Evolutionary conservation across 2,797 vertebrate species (phyloP).

Genomic region (Apogon hyalosoma): DNA sequence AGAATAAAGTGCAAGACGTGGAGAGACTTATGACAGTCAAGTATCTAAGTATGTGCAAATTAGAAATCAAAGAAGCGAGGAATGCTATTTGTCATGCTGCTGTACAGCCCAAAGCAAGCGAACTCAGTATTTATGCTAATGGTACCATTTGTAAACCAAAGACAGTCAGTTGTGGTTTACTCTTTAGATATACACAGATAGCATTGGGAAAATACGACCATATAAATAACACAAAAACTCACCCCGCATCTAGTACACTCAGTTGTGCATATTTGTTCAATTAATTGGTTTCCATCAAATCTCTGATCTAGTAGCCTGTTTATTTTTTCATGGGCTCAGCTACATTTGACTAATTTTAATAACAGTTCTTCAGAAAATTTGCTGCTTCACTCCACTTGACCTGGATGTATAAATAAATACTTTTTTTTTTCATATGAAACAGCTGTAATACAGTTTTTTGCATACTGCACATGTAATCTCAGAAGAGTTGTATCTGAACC

Average conservation of each 20-base stretch:
- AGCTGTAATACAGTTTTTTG: too few relatives aligned
- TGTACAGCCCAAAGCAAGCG: slow-evolving; percentile 38
- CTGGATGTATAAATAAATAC: too few relatives aligned
- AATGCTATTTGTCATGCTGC: slow-evolving; percentile 50
- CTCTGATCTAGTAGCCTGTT: not conserved
- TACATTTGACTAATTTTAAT: not conserved
- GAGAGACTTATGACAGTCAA: slow-evolving; percentile 33
- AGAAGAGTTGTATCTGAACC: not conserved
- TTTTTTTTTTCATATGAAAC: too few relatives aligned
- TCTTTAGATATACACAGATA: slow-evolving; percentile 37
- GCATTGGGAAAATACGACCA: slow-evolving; percentile 3
- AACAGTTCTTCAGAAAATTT: too few relatives aligned
- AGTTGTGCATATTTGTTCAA: slow-evolving; percentile 7
- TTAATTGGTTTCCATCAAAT: slow-evolving; percentile 12
- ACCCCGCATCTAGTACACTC: not conserved
- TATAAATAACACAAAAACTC: slow-evolving; percentile 19
- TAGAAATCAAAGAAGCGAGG: slow-evolving; percentile 36
- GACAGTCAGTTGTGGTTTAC: slow-evolving; percentile 27
- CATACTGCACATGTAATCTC: too few relatives aligned
- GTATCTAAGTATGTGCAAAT: slow-evolving; percentile 39
- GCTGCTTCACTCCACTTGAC: too few relatives aligned
- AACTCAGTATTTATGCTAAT: slow-evolving; percentile 27
- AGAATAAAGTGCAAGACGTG: slow-evolving; percentile 13
- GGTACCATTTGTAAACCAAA: slow-evolving; percentile 32
- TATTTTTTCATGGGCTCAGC: not conserved